Evolutionary conservation across 2,113 vertebrate genomes (phyloP).

Genomic region (Boulengeromyrus knoepffleri): DNA sequence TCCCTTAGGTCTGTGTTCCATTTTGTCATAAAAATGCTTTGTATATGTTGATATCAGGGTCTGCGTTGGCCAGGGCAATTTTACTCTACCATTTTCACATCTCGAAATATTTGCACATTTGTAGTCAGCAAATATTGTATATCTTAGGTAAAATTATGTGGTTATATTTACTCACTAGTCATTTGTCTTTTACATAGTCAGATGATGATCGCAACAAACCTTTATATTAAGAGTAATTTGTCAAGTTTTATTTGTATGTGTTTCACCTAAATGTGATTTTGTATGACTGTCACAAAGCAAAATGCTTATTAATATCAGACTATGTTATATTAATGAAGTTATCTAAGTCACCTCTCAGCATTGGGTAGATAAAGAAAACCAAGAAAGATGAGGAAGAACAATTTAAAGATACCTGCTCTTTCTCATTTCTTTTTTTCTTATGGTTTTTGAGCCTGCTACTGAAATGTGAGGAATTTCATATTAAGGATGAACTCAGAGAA

Average conservation of each 20-base stretch:
- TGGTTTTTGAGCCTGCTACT: slow-evolving; percentile 67
- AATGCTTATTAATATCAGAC: not conserved
- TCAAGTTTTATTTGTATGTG: not conserved
- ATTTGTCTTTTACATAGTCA: not conserved
- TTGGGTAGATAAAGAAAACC: not conserved
- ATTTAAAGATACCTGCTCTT: not conserved
- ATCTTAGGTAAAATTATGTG: not conserved
- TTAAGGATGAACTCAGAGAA: slow-evolving; percentile 64
- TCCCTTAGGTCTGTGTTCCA: not conserved
- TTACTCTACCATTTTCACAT: not conserved
- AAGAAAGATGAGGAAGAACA: not conserved
- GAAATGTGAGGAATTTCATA: slow-evolving; percentile 57
- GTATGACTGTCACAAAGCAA: not conserved
- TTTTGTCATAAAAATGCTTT: not conserved
- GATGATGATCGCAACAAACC: not conserved
- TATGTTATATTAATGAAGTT: not conserved
- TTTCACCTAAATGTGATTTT: not conserved
- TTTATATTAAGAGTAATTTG: not conserved
- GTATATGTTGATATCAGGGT: not conserved
- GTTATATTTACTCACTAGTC: not conserved
- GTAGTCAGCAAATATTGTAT: not conserved
- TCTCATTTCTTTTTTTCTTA: slow-evolving; percentile 47
- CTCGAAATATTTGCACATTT: not conserved
- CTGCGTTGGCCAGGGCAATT: not conserved
- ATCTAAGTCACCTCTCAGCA: not conserved